These are phyloP conservation scores for Conops quadrifasciatus DNA, from an alignment of 2,888 invertebrate genomes.

Conservation along the genomic window DNA sequence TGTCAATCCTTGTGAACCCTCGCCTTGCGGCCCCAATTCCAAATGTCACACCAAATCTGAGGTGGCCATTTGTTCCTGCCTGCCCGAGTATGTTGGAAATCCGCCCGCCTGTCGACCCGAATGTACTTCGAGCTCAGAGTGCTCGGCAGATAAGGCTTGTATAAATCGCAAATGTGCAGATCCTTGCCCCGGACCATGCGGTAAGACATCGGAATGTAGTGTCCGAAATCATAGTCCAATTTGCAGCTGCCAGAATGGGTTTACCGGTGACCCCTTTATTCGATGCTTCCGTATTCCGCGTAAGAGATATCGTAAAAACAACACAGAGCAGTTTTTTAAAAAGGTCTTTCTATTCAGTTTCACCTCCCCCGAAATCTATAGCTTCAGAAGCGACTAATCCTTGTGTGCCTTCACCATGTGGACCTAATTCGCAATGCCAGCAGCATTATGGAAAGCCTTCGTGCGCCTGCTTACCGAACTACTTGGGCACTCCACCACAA, in stretches of 20 bases:
- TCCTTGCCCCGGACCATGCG: constrained; percentile 79
- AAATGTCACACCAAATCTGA: constrained; percentile 77
- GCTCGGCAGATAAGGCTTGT: constrained; percentile 74
- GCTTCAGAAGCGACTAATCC: constrained; percentile 67
- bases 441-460: constrained; percentile 67
- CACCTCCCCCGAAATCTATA: constrained; percentile 51
- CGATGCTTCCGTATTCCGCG: constrained; percentile 66
- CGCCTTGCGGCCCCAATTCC: constrained; percentile 85
- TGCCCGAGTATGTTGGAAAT: constrained; percentile 71
- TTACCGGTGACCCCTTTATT: constrained; percentile 69
- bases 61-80: constrained; percentile 77
- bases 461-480: constrained; percentile 76
- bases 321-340: neutral
- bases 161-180: constrained; percentile 75
- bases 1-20: constrained; percentile 76
- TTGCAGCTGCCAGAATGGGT: constrained; percentile 75
- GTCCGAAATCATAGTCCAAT: constrained; percentile 79
- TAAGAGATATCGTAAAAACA: constrained; percentile 48
- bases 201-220: constrained; percentile 75
- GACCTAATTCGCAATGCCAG: constrained; percentile 76
- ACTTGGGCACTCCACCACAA: constrained; percentile 76
- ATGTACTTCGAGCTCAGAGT: constrained; percentile 77
- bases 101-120: constrained; percentile 74
- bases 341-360: constrained; percentile 13
- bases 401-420: constrained; percentile 79